Conservation (phyloP, 2,797 vertebrate genomes). For the Acanthiza pusilla region DNA sequence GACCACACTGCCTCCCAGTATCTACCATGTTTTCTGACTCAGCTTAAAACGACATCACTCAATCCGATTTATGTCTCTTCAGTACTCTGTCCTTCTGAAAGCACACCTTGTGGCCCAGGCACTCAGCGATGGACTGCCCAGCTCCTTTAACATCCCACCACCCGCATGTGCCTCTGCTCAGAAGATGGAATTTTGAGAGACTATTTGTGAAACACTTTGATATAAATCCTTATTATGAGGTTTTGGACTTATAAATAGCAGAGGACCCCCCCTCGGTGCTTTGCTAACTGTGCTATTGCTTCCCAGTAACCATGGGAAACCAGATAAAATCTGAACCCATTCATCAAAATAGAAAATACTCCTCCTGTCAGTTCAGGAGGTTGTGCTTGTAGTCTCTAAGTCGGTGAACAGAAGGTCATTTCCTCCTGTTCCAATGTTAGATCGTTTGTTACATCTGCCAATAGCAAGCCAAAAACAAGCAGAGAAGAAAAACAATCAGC, state of each 20-base stretch:
- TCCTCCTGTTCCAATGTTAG: not conserved
- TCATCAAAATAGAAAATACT: slow-evolving; percentile 35
- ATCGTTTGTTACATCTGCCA: not conserved
- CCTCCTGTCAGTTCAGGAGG: not conserved
- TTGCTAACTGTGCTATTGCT: not conserved
- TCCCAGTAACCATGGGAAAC: slow-evolving; percentile 49
- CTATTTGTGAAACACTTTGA: not conserved
- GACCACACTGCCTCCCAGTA: not conserved
- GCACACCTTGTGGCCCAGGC: not conserved
- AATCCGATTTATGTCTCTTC: not conserved
- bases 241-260: slow-evolving; percentile 22
- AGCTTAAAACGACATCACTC: not conserved
- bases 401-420: not conserved
- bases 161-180: not conserved
- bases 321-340: slow-evolving; percentile 27
- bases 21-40: not conserved
- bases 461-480: not conserved
- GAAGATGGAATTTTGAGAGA: not conserved
- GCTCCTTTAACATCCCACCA: not conserved
- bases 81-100: not conserved
- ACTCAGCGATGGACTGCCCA: not conserved
- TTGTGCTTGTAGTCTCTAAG: not conserved
- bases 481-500: not conserved
- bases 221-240: not conserved
- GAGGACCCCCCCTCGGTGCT: not conserved